A percentile compares a stretch with the other conserved stretches of the same genome.
Conservation (phyloP, 2,797 vertebrate genomes). For the Varecia variegata region DNA sequence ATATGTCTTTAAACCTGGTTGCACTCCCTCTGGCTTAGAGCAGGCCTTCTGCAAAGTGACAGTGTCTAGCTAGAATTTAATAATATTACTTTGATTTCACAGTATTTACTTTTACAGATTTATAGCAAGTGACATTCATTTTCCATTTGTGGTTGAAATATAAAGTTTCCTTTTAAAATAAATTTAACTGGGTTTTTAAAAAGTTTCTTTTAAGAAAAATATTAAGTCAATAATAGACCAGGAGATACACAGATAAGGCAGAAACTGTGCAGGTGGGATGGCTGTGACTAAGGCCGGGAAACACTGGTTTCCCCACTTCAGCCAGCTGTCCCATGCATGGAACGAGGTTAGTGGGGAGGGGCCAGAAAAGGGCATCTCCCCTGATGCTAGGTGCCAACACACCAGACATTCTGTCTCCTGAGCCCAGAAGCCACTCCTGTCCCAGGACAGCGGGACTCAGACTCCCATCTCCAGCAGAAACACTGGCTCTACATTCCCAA, state of each 20-base stretch:
- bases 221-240: background rate
- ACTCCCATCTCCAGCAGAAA: background rate
- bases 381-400: rapidly evolving
- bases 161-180: conserved; percentile 24
- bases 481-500: background rate
- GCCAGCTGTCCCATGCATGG: background rate
- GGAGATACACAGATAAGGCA: background rate
- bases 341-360: background rate
- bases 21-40: background rate
- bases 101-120: conserved; percentile 44
- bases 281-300: background rate
- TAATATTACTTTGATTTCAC: conserved; percentile 20
- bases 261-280: background rate
- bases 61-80: background rate
- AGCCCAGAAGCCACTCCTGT: background rate
- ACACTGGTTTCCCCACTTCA: background rate
- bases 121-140: conserved; percentile 15
- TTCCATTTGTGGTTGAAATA: conserved; percentile 9
- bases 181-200: background rate
- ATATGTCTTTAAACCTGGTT: background rate
- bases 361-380: rapidly evolving
- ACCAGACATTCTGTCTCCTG: background rate
- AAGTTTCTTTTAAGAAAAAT: conserved; percentile 8
- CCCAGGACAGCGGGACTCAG: background rate
- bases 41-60: background rate